Conservation (phyloP, 2,113 vertebrate species). For the Alethe castanea region DNA sequence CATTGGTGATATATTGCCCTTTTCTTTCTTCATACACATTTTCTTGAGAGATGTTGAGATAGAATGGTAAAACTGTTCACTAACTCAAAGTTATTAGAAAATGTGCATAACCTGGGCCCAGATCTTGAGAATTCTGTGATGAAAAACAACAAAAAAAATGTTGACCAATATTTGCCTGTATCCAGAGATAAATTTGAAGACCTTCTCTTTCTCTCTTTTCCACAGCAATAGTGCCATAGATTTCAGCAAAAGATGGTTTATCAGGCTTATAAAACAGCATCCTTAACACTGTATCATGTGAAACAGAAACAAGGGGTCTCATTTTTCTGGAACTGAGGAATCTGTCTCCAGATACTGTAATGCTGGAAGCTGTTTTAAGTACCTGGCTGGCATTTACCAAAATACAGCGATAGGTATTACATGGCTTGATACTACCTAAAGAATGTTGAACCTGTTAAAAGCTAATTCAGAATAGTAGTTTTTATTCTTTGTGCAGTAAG, state of each 20-base stretch:
- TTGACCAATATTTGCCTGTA: background rate
- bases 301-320: background rate
- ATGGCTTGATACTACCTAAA: background rate
- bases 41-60: background rate
- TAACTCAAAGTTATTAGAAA: background rate
- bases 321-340: background rate
- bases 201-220: background rate
- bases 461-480: background rate
- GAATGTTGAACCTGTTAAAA: background rate
- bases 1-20: background rate
- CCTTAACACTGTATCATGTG: background rate
- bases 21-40: background rate
- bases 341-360: background rate
- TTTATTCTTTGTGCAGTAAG: background rate
- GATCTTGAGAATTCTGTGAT: background rate
- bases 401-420: background rate
- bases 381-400: background rate
- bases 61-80: background rate
- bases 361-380: background rate
- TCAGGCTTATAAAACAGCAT: background rate
- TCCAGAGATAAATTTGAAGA: background rate
- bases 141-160: background rate
- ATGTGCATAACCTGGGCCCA: background rate
- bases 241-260: background rate
- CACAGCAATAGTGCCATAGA: background rate